Percentiles rank a stretch among this genome's conserved stretches.
These are phyloP conservation scores for Vollenhovia emeryi DNA, from an alignment of 1,140 invertebrate genomes.

Conservation along the genomic window DNA sequence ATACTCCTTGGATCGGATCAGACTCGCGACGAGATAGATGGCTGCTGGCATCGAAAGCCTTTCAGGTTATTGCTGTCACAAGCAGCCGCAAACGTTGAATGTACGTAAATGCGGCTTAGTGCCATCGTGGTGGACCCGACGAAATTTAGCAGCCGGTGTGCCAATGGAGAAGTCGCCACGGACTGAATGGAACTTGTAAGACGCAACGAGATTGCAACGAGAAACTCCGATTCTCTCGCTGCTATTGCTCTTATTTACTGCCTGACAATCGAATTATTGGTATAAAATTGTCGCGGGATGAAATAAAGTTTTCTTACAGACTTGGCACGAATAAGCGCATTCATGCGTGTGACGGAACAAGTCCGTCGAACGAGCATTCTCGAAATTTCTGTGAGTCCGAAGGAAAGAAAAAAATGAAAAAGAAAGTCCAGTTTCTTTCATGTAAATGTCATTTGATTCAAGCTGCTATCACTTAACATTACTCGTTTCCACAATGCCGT, in stretches of 20 bases:
- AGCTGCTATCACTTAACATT: conserved; percentile 19
- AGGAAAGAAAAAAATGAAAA: not conserved
- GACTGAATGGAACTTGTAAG: not conserved
- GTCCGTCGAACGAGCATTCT: not conserved
- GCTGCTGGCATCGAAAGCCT: conserved; percentile 27
- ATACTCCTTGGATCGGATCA: conserved; percentile 10
- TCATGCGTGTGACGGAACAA: not conserved
- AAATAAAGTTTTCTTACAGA: not conserved
- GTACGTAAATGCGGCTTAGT: conserved; percentile 24
- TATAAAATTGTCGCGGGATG: not conserved
- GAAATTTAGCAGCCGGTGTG: conserved; percentile 18
- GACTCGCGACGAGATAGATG: conserved; percentile 20
- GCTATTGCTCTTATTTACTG: not conserved
- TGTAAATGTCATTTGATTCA: conserved; percentile 25
- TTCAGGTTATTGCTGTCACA: conserved; percentile 43
- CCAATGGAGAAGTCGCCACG: not conserved
- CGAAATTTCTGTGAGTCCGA: not conserved
- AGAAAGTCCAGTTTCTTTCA: not conserved
- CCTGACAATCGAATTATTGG: not conserved
- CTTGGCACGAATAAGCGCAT: not conserved
- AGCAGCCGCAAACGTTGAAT: conserved; percentile 6
- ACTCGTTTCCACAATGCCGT: not conserved
- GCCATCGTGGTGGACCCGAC: not conserved
- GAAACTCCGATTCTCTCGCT: not conserved
- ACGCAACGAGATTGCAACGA: not conserved